A percentile compares a stretch with the other conserved stretches of the same genome.
Evolutionary conservation across 2,888 invertebrate genomes (phyloP).

Genomic region (Platypus cylindrus): DNA sequence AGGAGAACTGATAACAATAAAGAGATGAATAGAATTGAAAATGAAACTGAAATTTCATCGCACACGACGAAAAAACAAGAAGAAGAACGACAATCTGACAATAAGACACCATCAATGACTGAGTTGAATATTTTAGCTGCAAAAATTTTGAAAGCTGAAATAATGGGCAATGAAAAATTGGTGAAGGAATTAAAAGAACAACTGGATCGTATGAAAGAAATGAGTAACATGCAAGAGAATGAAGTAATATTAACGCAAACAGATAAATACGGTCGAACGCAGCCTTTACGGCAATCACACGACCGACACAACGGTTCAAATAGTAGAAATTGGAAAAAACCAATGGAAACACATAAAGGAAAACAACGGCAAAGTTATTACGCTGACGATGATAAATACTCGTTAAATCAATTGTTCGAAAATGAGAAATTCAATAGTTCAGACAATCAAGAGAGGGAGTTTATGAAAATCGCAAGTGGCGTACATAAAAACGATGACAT

Average conservation of each 20-base stretch:
- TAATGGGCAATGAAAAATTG: slow-evolving; percentile 67
- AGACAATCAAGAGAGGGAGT: slow-evolving; percentile 68
- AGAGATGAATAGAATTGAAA: slow-evolving; percentile 1
- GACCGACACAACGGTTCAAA: slow-evolving; percentile 35
- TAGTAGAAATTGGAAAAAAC: slow-evolving; percentile 39
- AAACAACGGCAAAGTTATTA: slow-evolving; percentile 72
- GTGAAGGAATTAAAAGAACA: slow-evolving; percentile 60
- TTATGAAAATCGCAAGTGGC: slow-evolving; percentile 60
- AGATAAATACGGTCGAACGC: slow-evolving; percentile 51
- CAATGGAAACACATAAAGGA: slow-evolving; percentile 56
- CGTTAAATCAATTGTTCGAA: slow-evolving; percentile 74
- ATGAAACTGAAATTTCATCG: background rate
- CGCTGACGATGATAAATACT: slow-evolving; percentile 80
- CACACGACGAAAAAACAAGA: slow-evolving; percentile 1
- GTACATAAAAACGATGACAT: slow-evolving; percentile 58
- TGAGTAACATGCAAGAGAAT: slow-evolving; percentile 16
- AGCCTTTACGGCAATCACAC: slow-evolving; percentile 42
- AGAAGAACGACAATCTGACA: slow-evolving; percentile 7
- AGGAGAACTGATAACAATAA: too few relatives aligned
- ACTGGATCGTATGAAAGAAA: slow-evolving; percentile 55
- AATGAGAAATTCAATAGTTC: slow-evolving; percentile 68
- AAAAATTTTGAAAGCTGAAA: slow-evolving; percentile 85
- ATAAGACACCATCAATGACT: slow-evolving; percentile 21
- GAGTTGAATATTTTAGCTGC: slow-evolving; percentile 84
- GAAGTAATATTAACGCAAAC: slow-evolving; percentile 56